Evolutionary conservation across 2,113 vertebrate genomes (phyloP).

Genomic region (Boulengerochromis microlepis): DNA sequence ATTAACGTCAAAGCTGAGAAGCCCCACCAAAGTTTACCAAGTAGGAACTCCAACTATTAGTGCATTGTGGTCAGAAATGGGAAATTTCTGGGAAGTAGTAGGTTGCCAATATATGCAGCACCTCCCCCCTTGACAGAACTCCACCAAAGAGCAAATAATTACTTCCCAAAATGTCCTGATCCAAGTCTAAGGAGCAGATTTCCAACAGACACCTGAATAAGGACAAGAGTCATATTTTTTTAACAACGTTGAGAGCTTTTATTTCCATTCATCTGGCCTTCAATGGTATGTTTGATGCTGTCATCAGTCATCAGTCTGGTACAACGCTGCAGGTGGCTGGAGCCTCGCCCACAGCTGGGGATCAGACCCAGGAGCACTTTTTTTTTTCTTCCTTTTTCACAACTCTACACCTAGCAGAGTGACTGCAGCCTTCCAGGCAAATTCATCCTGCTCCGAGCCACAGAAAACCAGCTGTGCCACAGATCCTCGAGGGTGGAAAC

Average conservation of each 20-base stretch:
- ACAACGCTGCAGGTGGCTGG: constrained; percentile 17
- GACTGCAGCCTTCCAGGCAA: constrained; percentile 8
- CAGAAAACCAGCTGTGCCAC: constrained; percentile 64
- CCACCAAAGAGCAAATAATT: neutral
- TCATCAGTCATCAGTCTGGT: constrained; percentile 16
- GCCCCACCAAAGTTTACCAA: neutral
- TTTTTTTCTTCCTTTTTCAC: constrained; percentile 4
- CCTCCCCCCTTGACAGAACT: neutral
- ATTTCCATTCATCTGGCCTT: constrained; percentile 52
- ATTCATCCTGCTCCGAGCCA: constrained; percentile 7
- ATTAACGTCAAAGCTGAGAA: neutral
- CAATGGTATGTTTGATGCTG: neutral
- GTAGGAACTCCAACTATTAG: neutral
- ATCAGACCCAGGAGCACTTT: neutral
- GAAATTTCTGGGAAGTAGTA: neutral
- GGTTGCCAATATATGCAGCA: neutral
- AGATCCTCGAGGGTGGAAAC: neutral
- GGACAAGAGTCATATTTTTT: neutral
- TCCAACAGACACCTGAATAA: neutral
- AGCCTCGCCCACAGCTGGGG: neutral
- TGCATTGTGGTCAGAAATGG: neutral
- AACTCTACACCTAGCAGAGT: neutral
- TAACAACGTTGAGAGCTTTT: constrained; percentile 50
- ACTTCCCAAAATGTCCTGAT: neutral
- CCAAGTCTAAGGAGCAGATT: neutral